Evolutionary conservation across 2,888 invertebrate genomes (phyloP).

Genomic region (Diogma glabrata): DNA sequence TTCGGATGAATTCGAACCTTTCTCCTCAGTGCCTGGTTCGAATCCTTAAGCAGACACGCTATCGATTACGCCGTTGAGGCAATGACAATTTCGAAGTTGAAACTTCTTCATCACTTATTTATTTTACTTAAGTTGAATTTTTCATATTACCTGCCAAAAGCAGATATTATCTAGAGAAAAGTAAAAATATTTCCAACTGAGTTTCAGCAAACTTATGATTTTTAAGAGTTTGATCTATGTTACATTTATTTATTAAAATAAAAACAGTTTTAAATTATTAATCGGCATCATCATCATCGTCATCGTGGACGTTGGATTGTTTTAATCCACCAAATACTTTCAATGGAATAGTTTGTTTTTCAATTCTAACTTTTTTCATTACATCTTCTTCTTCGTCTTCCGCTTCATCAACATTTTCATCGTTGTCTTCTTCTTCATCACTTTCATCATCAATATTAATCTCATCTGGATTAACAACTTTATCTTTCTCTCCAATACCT

Average conservation of each 20-base stretch:
- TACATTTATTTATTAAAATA: neutral
- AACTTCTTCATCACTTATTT: no score
- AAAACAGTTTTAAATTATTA: neutral
- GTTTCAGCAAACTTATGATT: no score
- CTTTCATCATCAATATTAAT: constrained; percentile 70
- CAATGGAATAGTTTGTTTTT: constrained; percentile 75
- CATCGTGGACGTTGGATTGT: constrained; percentile 22
- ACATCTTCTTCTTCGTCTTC: constrained; percentile 48
- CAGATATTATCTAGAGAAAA: no score
- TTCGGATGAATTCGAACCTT: no score
- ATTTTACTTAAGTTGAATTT: no score
- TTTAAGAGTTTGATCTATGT: no score
- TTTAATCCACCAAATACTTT: constrained; percentile 82
- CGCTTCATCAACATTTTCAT: constrained; percentile 44
- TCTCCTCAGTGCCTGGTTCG: no score
- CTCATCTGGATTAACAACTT: constrained; percentile 77
- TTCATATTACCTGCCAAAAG: no score
- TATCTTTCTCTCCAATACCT: constrained; percentile 51
- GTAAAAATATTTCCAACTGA: no score
- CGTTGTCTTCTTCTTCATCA: constrained; percentile 47
- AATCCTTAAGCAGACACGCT: no score
- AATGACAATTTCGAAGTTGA: no score
- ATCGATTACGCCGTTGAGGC: no score
- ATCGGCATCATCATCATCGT: constrained; percentile 9
- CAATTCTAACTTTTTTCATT: constrained; percentile 57